These are phyloP conservation scores for Microplitis deprimator DNA, from an alignment of 2,888 invertebrate genomes.

Conservation along the genomic window DNA sequence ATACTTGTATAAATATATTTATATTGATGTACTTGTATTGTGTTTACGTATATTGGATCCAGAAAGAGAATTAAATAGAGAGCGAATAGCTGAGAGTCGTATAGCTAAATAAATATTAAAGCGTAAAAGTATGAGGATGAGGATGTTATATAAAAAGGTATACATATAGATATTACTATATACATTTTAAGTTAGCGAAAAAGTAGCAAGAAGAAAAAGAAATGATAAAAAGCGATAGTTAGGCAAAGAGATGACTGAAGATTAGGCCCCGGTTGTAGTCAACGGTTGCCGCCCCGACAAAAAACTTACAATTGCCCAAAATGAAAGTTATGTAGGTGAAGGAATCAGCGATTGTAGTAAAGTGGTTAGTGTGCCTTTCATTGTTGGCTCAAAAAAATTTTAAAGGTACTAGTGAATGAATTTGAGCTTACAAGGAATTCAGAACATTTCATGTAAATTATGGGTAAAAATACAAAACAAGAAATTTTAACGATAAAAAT, in stretches of 20 bases:
- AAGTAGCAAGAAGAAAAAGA: slow-evolving; percentile 43
- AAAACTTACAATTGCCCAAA: slow-evolving; percentile 65
- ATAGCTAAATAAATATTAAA: slow-evolving; percentile 30
- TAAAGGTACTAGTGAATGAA: slow-evolving; percentile 46
- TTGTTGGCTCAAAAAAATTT: slow-evolving; percentile 49
- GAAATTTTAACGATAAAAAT: neutral
- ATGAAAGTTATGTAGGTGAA: slow-evolving; percentile 60
- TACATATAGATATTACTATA: slow-evolving; percentile 2
- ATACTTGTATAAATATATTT: slow-evolving; percentile 16
- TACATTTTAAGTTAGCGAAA: slow-evolving; percentile 37
- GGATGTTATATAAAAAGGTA: slow-evolving; percentile 42
- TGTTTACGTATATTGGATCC: slow-evolving; percentile 8
- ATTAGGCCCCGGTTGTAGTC: slow-evolving; percentile 61
- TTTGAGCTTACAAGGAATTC: slow-evolving; percentile 17
- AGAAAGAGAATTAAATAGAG: neutral
- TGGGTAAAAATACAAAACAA: neutral
- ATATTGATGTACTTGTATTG: neutral
- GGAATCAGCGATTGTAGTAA: slow-evolving; percentile 53
- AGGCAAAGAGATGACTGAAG: slow-evolving; percentile 37
- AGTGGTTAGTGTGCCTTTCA: slow-evolving; percentile 57
- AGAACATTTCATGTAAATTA: neutral
- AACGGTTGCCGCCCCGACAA: slow-evolving; percentile 61
- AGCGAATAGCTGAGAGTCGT: slow-evolving; percentile 23
- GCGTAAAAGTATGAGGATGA: slow-evolving; percentile 21
- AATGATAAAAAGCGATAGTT: slow-evolving; percentile 35